Evolutionary conservation across 2,888 invertebrate species (phyloP), one percentile per base, ranked within the genome.

Genomic region (Noctua comes): DNA sequence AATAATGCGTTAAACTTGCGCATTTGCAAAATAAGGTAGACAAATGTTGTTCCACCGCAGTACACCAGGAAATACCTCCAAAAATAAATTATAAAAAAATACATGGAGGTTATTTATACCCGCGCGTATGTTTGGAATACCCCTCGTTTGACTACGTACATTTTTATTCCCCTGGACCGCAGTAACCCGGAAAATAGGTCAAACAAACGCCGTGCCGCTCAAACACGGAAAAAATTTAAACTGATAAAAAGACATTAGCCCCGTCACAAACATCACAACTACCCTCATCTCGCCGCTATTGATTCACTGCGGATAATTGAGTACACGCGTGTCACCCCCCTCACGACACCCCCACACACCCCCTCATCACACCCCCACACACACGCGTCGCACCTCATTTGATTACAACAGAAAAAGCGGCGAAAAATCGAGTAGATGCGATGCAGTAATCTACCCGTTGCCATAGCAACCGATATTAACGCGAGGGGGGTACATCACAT

Each of bases 231-330:
- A 93, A 93, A 94, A 94, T 92, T 94, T 93, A 93, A 95, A 93
- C 93, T 93, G 92, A 93, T 92, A 93, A 94, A 95, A 95, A 94
- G 91, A 91, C 91, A 94, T 93, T 94, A 94, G 93, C 90, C 88
- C 91, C 92, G 92, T 94, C 94, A 93, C 94, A 93, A 92, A 92
- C 93, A 94, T 94, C 93, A 93, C 91, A 96, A 96, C 96, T 96
- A 96, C 96, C 97, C 96, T 96, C 96, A 96, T 96, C 95, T 95
- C 95, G 94, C 95, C 93, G 95, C 96, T 96, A 97, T 97, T 96
- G 96, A 97, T 97, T 97, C 96, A 96, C 95, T 96, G 96, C 96
- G 95, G 96, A 96, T 96, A 97, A 97, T 96, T 96, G 96, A 96
- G 96, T 96, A 96, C 96, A 96, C 95, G 96, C 96, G 96, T 96